Percentiles rank a stretch among this genome's conserved stretches.
Evolutionary conservation across 1,140 invertebrate genomes (phyloP).

Genomic region (Eueides isabella): DNA sequence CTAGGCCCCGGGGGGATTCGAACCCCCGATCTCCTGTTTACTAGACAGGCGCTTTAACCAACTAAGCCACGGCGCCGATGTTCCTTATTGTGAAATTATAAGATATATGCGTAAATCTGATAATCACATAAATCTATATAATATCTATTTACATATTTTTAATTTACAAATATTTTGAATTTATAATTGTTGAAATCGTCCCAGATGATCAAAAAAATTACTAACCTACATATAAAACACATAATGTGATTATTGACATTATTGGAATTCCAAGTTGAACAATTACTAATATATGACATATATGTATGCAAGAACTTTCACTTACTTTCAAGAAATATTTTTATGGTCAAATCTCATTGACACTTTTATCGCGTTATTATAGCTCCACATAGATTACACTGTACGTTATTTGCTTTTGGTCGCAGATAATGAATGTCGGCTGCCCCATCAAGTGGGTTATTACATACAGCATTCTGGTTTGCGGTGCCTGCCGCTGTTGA

Average conservation of each 20-base stretch:
- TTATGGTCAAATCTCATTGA: neutral
- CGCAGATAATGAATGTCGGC: slow-evolving; percentile 62
- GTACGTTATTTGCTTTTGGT: slow-evolving; percentile 10
- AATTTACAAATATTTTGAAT: neutral
- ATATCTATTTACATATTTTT: neutral
- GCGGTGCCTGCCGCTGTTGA: slow-evolving; percentile 57
- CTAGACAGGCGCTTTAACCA: slow-evolving; percentile 75
- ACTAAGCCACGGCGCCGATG: slow-evolving; percentile 62
- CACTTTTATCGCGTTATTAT: neutral
- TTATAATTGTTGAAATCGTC: too few relatives aligned
- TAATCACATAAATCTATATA: neutral
- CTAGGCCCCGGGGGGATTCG: slow-evolving; percentile 71
- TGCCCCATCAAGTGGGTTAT: slow-evolving; percentile 64
- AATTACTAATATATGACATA: neutral
- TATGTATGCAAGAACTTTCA: slow-evolving; percentile 7
- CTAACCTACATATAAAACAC: too few relatives aligned
- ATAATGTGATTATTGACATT: too few relatives aligned
- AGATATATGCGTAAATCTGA: neutral
- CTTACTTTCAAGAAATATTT: slow-evolving; percentile 1
- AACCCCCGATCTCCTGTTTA: slow-evolving; percentile 80
- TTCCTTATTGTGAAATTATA: slow-evolving; percentile 17
- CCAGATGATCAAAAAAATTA: too few relatives aligned
- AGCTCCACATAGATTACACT: neutral
- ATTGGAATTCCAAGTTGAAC: neutral
- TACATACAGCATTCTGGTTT: slow-evolving; percentile 61